A percentile compares a stretch with the other conserved stretches of the same genome.
These are phyloP conservation scores for Synergus laeviventris DNA, from an alignment of 2,888 invertebrate genomes.

Conservation along the genomic window DNA sequence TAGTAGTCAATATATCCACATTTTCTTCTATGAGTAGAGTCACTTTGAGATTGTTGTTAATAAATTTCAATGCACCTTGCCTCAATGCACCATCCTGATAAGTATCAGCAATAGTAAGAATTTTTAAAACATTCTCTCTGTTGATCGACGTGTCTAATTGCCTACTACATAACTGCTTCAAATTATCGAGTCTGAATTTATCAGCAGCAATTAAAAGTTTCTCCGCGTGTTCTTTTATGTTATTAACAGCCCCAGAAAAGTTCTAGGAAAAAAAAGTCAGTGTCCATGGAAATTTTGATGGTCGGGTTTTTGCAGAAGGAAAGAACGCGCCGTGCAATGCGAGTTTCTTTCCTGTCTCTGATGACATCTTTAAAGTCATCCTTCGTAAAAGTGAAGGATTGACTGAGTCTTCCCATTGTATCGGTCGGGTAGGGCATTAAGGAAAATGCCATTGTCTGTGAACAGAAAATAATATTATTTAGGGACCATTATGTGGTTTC, in stretches of 20 bases:
- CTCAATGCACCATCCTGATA: background rate
- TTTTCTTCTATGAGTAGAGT: background rate
- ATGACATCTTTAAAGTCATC: conserved; percentile 4
- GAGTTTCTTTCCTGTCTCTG: background rate
- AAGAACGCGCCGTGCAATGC: background rate
- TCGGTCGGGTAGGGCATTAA: background rate
- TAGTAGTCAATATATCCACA: background rate
- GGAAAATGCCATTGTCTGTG: background rate
- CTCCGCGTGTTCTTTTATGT: conserved; percentile 46
- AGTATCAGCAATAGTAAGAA: conserved; percentile 44
- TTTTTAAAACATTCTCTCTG: conserved; percentile 46
- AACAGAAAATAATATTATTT: too few species aligned
- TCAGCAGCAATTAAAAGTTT: conserved; percentile 49
- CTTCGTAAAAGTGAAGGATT: background rate
- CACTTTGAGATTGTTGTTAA: background rate
- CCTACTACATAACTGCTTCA: conserved; percentile 49
- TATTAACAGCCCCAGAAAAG: conserved; percentile 44
- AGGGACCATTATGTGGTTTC: too few species aligned
- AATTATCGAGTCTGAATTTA: conserved; percentile 45
- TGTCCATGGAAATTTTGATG: conserved; percentile 4
- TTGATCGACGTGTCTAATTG: conserved; percentile 47
- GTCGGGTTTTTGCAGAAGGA: conserved; percentile 8
- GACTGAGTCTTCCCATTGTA: background rate
- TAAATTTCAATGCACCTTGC: background rate
- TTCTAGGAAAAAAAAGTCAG: background rate